Conservation (phyloP, 1,140 invertebrate genomes). For the Cyclargus thomasi region DNA sequence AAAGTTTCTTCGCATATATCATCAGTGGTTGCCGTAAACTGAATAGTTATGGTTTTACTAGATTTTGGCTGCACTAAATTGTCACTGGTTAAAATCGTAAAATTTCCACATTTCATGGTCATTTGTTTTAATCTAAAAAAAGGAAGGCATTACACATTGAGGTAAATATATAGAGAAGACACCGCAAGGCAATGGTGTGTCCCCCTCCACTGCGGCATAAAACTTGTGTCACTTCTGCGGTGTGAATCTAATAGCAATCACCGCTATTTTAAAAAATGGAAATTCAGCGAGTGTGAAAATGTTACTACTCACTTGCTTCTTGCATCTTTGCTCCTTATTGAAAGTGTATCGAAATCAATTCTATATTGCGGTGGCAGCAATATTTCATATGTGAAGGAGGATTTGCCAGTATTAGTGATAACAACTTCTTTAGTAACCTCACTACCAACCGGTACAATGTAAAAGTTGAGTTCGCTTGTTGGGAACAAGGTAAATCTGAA, state of each 20-base stretch:
- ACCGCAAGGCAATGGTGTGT: too few species aligned
- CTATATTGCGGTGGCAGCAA: constrained; percentile 48
- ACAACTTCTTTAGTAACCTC: constrained; percentile 56
- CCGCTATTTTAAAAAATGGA: too few species aligned
- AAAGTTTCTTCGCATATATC: constrained; percentile 59
- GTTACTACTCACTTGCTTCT: constrained; percentile 36
- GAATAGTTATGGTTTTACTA: constrained; percentile 55
- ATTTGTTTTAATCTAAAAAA: constrained; percentile 52
- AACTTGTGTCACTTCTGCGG: not conserved
- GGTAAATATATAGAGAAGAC: too few species aligned
- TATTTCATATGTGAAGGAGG: constrained; percentile 62
- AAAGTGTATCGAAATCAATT: constrained; percentile 29
- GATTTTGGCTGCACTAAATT: constrained; percentile 58
- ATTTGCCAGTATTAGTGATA: constrained; percentile 66
- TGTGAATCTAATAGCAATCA: too few species aligned
- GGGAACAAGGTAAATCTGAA: constrained; percentile 65
- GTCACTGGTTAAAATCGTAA: constrained; percentile 58
- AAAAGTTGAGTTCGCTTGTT: constrained; percentile 62
- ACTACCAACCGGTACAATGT: constrained; percentile 59
- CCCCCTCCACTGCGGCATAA: too few species aligned
- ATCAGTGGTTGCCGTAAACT: constrained; percentile 55
- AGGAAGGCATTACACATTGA: not conserved
- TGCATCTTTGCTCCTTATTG: constrained; percentile 35
- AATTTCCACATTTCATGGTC: constrained; percentile 62
- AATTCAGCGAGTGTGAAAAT: too few species aligned